Evolutionary conservation across 2,113 vertebrate species (phyloP).

Genomic region (Cavia aperea): DNA sequence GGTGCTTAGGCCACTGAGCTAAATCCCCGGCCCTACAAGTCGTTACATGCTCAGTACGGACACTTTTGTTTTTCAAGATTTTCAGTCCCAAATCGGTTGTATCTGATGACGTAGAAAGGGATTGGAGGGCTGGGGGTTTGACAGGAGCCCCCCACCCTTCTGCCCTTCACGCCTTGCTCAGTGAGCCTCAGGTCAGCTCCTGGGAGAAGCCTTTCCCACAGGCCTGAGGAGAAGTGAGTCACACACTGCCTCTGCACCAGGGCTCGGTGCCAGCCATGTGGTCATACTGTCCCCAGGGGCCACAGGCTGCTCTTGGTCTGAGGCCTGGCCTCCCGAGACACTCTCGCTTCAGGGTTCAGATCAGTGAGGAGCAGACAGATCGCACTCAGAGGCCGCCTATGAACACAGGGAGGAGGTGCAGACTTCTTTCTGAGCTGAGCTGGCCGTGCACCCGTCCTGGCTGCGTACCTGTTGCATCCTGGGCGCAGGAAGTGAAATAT

Average conservation of each 20-base stretch:
- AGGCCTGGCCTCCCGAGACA: not conserved
- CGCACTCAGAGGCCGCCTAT: rapidly evolving
- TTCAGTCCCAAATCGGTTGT: not conserved
- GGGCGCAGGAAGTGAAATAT: not conserved
- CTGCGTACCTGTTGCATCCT: not conserved
- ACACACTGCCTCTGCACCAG: rapidly evolving
- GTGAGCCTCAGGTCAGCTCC: not conserved
- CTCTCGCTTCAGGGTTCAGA: not conserved
- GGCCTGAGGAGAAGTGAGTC: not conserved
- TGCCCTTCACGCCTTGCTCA: not conserved
- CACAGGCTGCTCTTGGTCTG: not conserved
- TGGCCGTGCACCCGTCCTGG: not conserved
- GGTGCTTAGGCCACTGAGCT: no score
- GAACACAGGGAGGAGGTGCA: not conserved
- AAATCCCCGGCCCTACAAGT: no score
- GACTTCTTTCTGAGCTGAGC: not conserved
- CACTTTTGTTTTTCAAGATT: not conserved
- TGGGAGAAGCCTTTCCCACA: not conserved
- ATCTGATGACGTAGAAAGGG: no score
- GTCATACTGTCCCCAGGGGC: not conserved
- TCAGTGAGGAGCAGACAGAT: not conserved
- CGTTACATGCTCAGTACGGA: not conserved
- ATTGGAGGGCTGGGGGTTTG: not conserved
- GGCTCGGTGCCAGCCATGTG: rapidly evolving
- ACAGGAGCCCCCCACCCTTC: not conserved